Conservation (phyloP, 2,797 vertebrate genomes). For the Girardinus metallicus region DNA sequence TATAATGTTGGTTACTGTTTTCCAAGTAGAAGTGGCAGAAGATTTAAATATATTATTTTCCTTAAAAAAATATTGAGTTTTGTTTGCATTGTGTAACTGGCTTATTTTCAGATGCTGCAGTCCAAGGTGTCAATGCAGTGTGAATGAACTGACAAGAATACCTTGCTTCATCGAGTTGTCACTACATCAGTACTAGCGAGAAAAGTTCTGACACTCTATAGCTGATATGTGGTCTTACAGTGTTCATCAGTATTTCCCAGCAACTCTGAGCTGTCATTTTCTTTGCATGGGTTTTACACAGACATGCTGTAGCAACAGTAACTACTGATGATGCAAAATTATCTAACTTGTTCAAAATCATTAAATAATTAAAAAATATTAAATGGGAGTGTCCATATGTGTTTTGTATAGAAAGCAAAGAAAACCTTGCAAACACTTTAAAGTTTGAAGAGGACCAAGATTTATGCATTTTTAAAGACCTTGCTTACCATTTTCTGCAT, state of each 20-base stretch:
- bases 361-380: background rate
- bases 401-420: background rate
- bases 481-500: background rate
- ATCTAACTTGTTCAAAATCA: background rate
- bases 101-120: background rate
- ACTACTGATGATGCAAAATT: background rate
- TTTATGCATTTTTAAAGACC: background rate
- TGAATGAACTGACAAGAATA: background rate
- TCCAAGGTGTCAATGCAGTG: background rate
- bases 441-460: background rate
- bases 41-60: background rate
- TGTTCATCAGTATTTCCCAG: constrained; percentile 10
- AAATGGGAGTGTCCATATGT: background rate
- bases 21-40: background rate
- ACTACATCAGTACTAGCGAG: constrained; percentile 1
- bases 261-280: background rate
- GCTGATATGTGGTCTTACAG: constrained; percentile 7
- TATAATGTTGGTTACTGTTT: background rate
- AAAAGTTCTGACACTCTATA: background rate
- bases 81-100: background rate
- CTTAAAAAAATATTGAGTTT: background rate
- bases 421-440: background rate
- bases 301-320: background rate
- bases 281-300: background rate
- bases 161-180: background rate